Base-by-base conservation (phyloP, 2,113 vertebrate genomes). In the Brachypodius melanocephalos region DNA sequence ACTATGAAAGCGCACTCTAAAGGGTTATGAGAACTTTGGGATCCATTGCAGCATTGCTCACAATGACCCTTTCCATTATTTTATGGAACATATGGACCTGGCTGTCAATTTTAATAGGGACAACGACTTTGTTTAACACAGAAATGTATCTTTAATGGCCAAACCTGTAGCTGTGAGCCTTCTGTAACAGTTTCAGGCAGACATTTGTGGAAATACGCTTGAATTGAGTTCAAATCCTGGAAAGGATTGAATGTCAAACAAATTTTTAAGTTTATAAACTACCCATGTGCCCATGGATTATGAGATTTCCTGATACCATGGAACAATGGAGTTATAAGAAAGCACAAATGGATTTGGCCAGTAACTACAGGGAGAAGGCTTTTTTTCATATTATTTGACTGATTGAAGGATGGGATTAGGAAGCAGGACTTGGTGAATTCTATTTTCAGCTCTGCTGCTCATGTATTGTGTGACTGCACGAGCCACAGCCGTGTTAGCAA, bases 71-170 rank as follows among this genome's bases (percentile, higher is more conserved):
- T 91, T 72, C 85, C 85, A 71, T 76, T 78, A 82, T 88, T 92
- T 96, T 95, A 90, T 86, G n/a, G 58, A 93, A 75, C 84, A 80
- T 89, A 42, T 85, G 85, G 75, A 91, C 61, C 74, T 96, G 88
- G 83, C 75, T 92, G 90, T 88, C 91, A 91, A 80, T 93, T 97
- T 96, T 92, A 96, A 92, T 89, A 75, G 46, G 48, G 66, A 89
- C 38, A 25, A 87, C 20, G 29, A 83, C 65, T 96, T 93, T 57
- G 46, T 87, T 96, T 95, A 73, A 84, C 69, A 80, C 49, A 79
- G 58, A 87, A 90, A 79, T 31, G 4, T 84, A 74, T 80, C 48
- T 90, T 95, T 91, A 77, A 76, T 90, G 78, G 66, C 42, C 49
- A 88, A 95, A 95, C 34, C 51, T 95, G 68, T 91, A 78, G 48